phyloP scores from a whole-genome alignment of 2,113 vertebrate genomes.

The Tachysurus fulvidraco region DNA sequence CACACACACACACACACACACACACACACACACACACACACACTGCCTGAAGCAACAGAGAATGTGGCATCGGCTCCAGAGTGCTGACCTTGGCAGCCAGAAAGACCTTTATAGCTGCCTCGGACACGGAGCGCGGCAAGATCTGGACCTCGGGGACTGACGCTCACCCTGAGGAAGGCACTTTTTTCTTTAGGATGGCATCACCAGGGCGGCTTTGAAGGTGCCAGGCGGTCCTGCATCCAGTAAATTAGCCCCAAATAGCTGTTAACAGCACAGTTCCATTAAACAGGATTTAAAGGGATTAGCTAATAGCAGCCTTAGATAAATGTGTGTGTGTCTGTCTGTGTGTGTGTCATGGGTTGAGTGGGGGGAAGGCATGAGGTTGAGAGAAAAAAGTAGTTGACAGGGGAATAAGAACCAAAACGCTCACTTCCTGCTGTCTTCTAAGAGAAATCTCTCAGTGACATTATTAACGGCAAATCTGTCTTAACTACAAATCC shows the following conservation, averaged over 20 bases:
- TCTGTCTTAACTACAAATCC: not conserved
- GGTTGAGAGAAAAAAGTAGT: constrained; percentile 6
- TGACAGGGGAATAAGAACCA: constrained; percentile 30
- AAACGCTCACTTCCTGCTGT: constrained; percentile 29
- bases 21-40: constrained; percentile 19
- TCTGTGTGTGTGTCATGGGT: not conserved
- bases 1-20: constrained; percentile 33
- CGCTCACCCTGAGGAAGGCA: not conserved
- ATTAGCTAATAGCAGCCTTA: constrained; percentile 74
- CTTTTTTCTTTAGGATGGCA: not conserved
- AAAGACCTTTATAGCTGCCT: constrained; percentile 41
- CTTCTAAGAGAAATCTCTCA: not conserved
- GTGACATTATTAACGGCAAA: not conserved
- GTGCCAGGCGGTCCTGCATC: constrained; percentile 52
- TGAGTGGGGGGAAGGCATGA: not conserved
- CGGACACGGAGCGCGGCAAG: constrained; percentile 19
- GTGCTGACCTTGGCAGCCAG: constrained; percentile 42
- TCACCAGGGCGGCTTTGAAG: constrained; percentile 41
- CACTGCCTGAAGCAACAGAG: constrained; percentile 36
- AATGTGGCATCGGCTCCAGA: constrained; percentile 35
- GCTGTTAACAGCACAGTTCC: constrained; percentile 75
- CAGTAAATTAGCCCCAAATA: constrained; percentile 69
- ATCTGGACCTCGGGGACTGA: constrained; percentile 13
- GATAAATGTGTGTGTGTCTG: constrained; percentile 37
- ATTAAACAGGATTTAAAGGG: constrained; percentile 78